These are phyloP conservation scores for Melitaea cinxia DNA, from an alignment of 1,140 invertebrate genomes.

Conservation along the genomic window DNA sequence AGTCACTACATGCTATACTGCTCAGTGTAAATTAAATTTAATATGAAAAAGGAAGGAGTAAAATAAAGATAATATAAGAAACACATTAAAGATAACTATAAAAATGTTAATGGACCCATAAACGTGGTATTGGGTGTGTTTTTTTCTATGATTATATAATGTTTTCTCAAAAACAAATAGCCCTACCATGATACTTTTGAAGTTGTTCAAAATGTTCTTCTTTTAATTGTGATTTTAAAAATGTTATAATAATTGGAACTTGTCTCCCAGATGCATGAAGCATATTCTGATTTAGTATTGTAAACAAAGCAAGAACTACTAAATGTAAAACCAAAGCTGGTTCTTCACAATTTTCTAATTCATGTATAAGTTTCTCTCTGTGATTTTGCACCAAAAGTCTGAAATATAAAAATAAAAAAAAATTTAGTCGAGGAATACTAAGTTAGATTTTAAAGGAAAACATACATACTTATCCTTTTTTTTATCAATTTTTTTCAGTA, in stretches of 20 bases:
- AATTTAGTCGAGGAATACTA: neutral
- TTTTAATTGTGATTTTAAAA: constrained; percentile 87
- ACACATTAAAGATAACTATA: too few relatives aligned
- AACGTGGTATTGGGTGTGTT: too few relatives aligned
- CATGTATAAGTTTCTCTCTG: constrained; percentile 90
- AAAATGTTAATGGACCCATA: too few relatives aligned
- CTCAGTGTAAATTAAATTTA: too few relatives aligned
- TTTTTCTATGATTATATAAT: neutral
- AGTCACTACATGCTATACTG: too few relatives aligned
- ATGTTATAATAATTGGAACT: constrained; percentile 90
- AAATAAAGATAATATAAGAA: too few relatives aligned
- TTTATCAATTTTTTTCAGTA: constrained; percentile 88
- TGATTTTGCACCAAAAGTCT: constrained; percentile 86
- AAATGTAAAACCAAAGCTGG: constrained; percentile 93
- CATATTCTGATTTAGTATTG: constrained; percentile 89
- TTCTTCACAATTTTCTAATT: constrained; percentile 88
- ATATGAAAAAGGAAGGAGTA: too few relatives aligned
- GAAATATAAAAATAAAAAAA: constrained; percentile 42
- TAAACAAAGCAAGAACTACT: constrained; percentile 90
- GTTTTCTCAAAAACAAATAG: neutral
- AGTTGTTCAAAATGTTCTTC: constrained; percentile 84
- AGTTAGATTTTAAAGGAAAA: constrained; percentile 7
- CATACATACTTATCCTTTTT: constrained; percentile 72
- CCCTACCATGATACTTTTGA: constrained; percentile 88
- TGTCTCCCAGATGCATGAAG: constrained; percentile 95